Evolutionary conservation across 2,888 invertebrate genomes (phyloP), one percentile per base, ranked within the genome.

Genomic region (Epirrhoe tristata): DNA sequence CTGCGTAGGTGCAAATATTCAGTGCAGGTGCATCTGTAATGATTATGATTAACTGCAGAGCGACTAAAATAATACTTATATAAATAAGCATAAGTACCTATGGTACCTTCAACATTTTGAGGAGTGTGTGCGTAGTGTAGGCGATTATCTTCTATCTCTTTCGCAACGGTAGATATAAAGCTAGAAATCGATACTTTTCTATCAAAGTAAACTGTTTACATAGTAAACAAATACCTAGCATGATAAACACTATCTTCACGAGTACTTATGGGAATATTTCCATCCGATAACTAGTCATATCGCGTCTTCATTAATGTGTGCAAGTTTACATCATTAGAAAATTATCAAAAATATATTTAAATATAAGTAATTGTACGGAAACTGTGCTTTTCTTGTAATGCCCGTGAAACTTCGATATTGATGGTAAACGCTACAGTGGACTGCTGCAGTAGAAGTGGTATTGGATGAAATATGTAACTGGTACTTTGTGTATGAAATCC

Each of bases 391-490:
- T 34, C 12, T 51, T 39, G n/a, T n/a, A 55, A 59, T 61, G 60
- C 46, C 7, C 54, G 17, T 57, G 52, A 50, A 54, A 65, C 58
- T 73, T 70, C 48, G 73, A 76, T 72, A 81, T 89, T 82, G 78
- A 90, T 90, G 90, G 78, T 77, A 81, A 81, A 75, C 75, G 77
- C 63, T 70, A 75, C 75, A 70, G 74, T 68, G 69, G 69, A 74
- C 52, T 67, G 74, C 52, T 78, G 77, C 39, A 75, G 82, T 68
- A 85, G 83, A 81, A 86, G 85, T 78, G 90, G 90, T 59, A 84
- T 91, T 56, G 90, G 90, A 70, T 90, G 87, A 90, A 71, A 69
- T 66, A 67, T 67, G 34, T 62, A 50, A 63, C 36, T 17, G 31
- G 32, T 36, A 48, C 6, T 48, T 48, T 46, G 34, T 24, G 31